Conservation (phyloP, 2,797 vertebrate species). For the Rhinichthys osculus region DNA sequence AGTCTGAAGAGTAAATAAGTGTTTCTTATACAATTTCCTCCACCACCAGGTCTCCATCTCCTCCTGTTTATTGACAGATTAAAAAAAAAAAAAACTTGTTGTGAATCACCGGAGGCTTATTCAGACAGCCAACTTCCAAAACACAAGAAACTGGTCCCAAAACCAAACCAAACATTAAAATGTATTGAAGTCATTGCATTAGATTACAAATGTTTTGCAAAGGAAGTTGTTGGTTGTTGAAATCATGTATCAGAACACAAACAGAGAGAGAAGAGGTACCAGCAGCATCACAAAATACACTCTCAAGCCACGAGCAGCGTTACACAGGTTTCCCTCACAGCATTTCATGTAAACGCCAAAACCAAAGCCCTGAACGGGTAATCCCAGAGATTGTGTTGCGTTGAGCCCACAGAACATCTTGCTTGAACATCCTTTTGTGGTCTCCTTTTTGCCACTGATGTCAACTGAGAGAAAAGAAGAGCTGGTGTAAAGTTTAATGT, state of each 20-base stretch:
- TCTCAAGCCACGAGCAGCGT: not conserved
- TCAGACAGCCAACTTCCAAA: not conserved
- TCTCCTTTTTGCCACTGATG: not conserved
- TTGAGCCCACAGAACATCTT: not conserved
- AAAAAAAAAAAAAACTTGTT: not conserved
- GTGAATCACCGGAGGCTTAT: not conserved
- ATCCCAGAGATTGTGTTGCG: not conserved
- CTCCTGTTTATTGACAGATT: not conserved
- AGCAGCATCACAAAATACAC: not conserved
- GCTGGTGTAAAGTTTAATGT: not conserved
- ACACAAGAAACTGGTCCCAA: not conserved
- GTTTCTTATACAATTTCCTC: not conserved
- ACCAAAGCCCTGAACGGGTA: not conserved
- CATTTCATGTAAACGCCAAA: not conserved
- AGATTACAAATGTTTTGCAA: not conserved
- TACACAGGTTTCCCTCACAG: conserved; percentile 50
- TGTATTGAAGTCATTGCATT: not conserved
- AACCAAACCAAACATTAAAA: not conserved
- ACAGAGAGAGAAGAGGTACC: not conserved
- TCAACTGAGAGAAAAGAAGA: conserved; percentile 15
- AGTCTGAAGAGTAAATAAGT: not conserved
- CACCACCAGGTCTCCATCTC: not conserved
- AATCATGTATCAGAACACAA: not conserved
- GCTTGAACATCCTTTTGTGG: conserved; percentile 35
- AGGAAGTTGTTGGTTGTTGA: not conserved